Conservation (phyloP, 2,113 vertebrate genomes). For the Stegostoma tigrinum region DNA sequence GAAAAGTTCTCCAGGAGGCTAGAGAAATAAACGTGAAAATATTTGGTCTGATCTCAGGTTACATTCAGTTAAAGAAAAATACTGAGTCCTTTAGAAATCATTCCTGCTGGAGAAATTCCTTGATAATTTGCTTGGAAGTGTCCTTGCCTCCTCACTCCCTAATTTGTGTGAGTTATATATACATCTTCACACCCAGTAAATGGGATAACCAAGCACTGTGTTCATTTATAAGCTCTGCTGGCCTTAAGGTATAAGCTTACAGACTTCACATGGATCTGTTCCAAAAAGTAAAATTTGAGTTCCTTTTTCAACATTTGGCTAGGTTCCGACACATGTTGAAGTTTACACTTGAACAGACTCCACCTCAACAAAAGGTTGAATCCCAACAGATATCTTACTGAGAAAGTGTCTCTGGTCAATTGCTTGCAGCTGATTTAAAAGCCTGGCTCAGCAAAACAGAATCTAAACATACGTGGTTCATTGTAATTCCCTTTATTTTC, state of each 20-base stretch:
- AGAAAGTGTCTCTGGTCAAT: background rate
- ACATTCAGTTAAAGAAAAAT: background rate
- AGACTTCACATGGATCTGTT: background rate
- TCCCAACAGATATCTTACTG: constrained; percentile 12
- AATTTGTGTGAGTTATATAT: background rate
- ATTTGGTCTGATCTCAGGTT: background rate
- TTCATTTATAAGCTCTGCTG: background rate
- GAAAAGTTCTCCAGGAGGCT: background rate
- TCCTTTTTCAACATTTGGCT: background rate
- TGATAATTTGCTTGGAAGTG: background rate
- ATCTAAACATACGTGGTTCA: constrained; percentile 8
- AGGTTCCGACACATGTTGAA: background rate
- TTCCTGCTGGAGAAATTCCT: background rate
- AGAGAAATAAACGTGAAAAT: background rate
- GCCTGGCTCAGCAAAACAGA: background rate
- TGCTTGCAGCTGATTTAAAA: constrained; percentile 13
- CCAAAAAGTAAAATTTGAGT: background rate
- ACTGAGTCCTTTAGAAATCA: background rate
- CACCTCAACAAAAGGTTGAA: background rate
- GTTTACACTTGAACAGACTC: background rate
- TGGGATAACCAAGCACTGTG: background rate
- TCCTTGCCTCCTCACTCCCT: background rate
- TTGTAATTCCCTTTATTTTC: constrained; percentile 3
- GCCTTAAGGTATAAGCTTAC: background rate
- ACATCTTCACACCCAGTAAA: background rate